Evolutionary conservation across 30 jellyfish, hydroid and myxozoan species (phyloP).

Genomic region (Turritopsis rubra): DNA sequence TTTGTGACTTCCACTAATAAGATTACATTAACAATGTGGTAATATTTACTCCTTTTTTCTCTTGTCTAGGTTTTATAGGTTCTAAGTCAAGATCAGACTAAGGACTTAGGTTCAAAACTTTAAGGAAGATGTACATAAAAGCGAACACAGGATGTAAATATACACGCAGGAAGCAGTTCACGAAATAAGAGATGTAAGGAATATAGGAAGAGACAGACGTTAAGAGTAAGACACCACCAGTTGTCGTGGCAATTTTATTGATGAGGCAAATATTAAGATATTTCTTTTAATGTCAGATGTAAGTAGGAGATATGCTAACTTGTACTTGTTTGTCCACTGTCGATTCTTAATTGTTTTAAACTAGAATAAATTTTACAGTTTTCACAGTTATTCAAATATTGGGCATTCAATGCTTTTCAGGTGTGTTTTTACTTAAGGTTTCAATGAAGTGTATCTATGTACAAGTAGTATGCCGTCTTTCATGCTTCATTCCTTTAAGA

Average conservation of each 20-base stretch:
- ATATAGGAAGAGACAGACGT: background rate
- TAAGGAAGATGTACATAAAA: constrained; percentile 11
- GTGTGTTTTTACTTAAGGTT: background rate
- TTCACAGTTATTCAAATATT: background rate
- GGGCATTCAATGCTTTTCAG: background rate
- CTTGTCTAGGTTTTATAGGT: constrained; percentile 14
- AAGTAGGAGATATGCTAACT: background rate
- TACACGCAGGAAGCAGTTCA: constrained; percentile 1
- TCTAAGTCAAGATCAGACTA: constrained; percentile 12
- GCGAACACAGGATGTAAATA: constrained; percentile 12
- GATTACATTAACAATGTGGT: too few relatives aligned
- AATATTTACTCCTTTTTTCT: constrained; percentile 5
- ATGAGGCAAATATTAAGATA: background rate
- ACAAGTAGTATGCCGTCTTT: background rate
- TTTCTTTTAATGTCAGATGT: background rate
- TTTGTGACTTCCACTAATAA: too few relatives aligned
- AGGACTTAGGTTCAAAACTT: constrained; percentile 14
- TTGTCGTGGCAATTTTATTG: background rate
- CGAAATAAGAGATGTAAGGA: background rate
- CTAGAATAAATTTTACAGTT: background rate
- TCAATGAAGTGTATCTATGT: too few relatives aligned
- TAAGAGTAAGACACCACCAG: background rate
- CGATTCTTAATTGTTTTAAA: background rate
- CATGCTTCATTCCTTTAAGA: background rate
- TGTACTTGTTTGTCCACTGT: background rate